A percentile compares a stretch with the other conserved stretches of the same genome.
phyloP scores from a whole-genome alignment of 2,888 invertebrate genomes.

The Rhynchonema sp. region DNA sequence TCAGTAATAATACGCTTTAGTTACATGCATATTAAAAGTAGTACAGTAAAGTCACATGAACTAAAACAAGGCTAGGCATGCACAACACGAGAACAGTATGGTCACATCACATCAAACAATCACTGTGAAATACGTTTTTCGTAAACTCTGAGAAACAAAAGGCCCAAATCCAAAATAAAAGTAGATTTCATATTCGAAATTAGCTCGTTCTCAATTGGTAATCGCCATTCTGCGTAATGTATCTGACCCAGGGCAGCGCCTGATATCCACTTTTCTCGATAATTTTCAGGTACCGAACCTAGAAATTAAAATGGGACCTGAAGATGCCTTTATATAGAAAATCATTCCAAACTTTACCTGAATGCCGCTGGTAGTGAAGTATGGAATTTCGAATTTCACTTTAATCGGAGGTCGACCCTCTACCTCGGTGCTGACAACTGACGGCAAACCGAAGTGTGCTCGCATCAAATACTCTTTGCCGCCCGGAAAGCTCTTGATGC shows the following conservation, averaged over 20 bases:
- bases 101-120: too few species aligned
- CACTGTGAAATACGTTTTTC: too few species aligned
- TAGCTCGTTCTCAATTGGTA: conserved; percentile 86
- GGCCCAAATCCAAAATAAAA: too few species aligned
- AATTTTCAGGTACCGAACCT: conserved; percentile 77
- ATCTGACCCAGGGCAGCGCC: conserved; percentile 95
- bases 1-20: too few species aligned
- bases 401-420: conserved; percentile 95
- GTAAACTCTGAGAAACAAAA: too few species aligned
- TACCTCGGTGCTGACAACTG: conserved; percentile 74
- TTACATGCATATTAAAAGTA: too few species aligned
- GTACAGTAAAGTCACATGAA: too few species aligned
- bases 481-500: conserved; percentile 33
- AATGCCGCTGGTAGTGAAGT: conserved; percentile 94
- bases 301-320: too few species aligned
- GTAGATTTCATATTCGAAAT: too few species aligned
- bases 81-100: too few species aligned
- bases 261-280: conserved; percentile 98
- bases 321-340: neutral
- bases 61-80: too few species aligned
- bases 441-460: conserved; percentile 89
- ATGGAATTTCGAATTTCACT: conserved; percentile 96
- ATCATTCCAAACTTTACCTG: too few species aligned
- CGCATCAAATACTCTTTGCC: conserved; percentile 96
- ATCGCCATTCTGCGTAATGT: conserved; percentile 96